These are phyloP conservation scores for Ariopsis seemanni DNA, from an alignment of 2,113 vertebrate genomes.

Conservation along the genomic window DNA sequence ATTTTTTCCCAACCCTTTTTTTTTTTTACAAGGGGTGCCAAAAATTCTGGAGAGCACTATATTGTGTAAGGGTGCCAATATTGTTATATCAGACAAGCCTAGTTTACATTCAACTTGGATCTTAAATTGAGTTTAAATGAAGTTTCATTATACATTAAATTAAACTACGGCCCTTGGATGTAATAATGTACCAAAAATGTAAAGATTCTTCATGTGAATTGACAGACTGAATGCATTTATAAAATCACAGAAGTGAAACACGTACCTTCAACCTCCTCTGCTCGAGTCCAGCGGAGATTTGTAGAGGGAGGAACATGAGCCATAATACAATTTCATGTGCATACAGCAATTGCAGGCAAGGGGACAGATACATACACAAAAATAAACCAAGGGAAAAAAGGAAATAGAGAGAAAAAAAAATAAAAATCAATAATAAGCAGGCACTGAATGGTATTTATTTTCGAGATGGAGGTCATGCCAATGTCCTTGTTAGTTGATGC, in stretches of 20 bases:
- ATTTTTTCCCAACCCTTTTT: too few species aligned
- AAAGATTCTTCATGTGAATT: background rate
- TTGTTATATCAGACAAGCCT: background rate
- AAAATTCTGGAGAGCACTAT: too few species aligned
- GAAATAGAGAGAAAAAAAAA: conserved; percentile 56
- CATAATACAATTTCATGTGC: conserved; percentile 78
- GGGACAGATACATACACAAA: conserved; percentile 70
- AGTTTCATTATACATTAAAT: too few species aligned
- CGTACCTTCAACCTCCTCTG: conserved; percentile 93
- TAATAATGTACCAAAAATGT: background rate
- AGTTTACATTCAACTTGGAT: background rate
- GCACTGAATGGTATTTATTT: conserved; percentile 25
- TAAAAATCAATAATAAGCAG: conserved; percentile 58
- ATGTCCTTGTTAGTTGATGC: conserved; percentile 49
- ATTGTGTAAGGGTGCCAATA: background rate
- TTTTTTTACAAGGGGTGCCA: too few species aligned
- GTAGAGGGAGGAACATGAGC: conserved; percentile 61
- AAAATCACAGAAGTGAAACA: conserved; percentile 31
- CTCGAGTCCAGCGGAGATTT: conserved; percentile 57
- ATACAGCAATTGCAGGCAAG: conserved; percentile 71
- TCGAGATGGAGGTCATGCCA: conserved; percentile 48
- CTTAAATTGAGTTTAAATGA: too few species aligned
- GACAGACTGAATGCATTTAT: background rate
- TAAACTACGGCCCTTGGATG: background rate
- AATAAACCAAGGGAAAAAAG: conserved; percentile 48